These are phyloP conservation scores for Pimpla rufipes DNA, from an alignment of 2,888 invertebrate species.

Conservation along the genomic window DNA sequence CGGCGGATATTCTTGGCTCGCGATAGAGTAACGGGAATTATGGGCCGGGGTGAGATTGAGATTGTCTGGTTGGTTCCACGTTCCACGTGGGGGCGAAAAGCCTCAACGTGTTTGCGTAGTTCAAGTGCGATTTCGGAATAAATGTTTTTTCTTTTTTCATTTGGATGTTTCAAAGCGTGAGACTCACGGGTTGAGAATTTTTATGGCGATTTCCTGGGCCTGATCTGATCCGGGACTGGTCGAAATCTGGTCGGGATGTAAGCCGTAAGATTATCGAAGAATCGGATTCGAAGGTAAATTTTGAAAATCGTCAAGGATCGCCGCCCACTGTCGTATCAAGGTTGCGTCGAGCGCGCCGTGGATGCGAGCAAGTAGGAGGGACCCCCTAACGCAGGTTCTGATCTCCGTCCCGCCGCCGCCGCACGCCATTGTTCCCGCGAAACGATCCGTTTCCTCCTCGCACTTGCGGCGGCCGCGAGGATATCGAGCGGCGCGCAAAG, in stretches of 20 bases:
- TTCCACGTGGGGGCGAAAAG: too few species aligned
- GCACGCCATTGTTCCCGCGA: constrained; percentile 75
- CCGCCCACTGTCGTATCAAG: constrained; percentile 37
- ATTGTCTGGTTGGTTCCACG: too few species aligned
- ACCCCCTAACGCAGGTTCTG: constrained; percentile 46
- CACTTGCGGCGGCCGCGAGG: constrained; percentile 44
- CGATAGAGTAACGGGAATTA: background rate
- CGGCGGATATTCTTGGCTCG: constrained; percentile 1
- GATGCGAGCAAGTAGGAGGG: constrained; percentile 16
- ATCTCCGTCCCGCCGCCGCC: constrained; percentile 35
- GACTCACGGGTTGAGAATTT: too few species aligned
- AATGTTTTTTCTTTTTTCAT: too few species aligned
- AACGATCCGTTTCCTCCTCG: constrained; percentile 65
- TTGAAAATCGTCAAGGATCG: constrained; percentile 19
- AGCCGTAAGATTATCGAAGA: too few species aligned
- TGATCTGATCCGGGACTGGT: too few species aligned
- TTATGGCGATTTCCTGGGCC: too few species aligned
- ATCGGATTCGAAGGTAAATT: background rate
- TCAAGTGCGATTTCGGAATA: too few species aligned
- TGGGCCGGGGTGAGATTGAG: too few species aligned
- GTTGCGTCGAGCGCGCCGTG: constrained; percentile 28
- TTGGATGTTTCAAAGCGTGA: too few species aligned
- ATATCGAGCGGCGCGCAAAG: constrained; percentile 18
- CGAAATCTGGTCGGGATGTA: too few species aligned
- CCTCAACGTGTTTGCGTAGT: too few species aligned